A percentile compares a stretch with the other conserved stretches of the same genome.
These are phyloP conservation scores for Bombyx huttoni DNA, from an alignment of 2,888 invertebrate species.

Conservation along the genomic window DNA sequence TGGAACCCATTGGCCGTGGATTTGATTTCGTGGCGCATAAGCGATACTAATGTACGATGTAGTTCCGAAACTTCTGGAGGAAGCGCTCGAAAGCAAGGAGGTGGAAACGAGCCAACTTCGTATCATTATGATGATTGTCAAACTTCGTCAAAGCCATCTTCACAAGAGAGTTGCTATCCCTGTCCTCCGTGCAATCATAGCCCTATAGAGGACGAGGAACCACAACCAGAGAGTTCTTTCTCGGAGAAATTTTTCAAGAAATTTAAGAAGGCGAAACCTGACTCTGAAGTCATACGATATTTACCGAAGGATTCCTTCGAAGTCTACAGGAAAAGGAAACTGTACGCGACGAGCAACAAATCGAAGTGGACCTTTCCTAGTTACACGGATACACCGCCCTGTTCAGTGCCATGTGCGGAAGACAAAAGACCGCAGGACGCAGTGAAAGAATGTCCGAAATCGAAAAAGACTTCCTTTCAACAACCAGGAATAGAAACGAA, in stretches of 20 bases:
- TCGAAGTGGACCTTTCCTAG: conserved; percentile 22
- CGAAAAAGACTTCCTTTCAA: conserved; percentile 12
- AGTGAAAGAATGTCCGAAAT: conserved; percentile 9
- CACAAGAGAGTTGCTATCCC: conserved; percentile 23
- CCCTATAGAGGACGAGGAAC: conserved; percentile 8
- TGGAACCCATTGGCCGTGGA: conserved; percentile 36
- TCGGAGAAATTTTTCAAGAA: conserved; percentile 18
- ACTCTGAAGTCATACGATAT: conserved; percentile 14
- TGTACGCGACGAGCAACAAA: conserved; percentile 33
- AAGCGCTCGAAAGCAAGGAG: conserved; percentile 23
- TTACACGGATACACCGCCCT: conserved; percentile 1
- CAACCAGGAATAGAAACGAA: conserved; percentile 2
- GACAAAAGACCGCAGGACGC: conserved; percentile 18
- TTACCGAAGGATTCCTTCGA: conserved; percentile 50
- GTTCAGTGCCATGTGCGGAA: conserved; percentile 16
- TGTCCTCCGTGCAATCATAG: conserved; percentile 17
- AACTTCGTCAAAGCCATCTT: conserved; percentile 23
- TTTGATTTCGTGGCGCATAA: conserved; percentile 32
- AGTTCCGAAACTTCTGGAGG: conserved; percentile 25
- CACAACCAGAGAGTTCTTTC: conserved; percentile 5
- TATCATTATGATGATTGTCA: conserved; percentile 25
- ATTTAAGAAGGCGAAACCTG: conserved; percentile 9
- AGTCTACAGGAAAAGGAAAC: conserved; percentile 37
- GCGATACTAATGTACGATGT: conserved; percentile 30
- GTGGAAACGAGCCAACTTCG: conserved; percentile 36